Evolutionary conservation across 2,113 vertebrate genomes (phyloP), one percentile per base, ranked within the genome.

Genomic region (Ivindomyrus marchei): DNA sequence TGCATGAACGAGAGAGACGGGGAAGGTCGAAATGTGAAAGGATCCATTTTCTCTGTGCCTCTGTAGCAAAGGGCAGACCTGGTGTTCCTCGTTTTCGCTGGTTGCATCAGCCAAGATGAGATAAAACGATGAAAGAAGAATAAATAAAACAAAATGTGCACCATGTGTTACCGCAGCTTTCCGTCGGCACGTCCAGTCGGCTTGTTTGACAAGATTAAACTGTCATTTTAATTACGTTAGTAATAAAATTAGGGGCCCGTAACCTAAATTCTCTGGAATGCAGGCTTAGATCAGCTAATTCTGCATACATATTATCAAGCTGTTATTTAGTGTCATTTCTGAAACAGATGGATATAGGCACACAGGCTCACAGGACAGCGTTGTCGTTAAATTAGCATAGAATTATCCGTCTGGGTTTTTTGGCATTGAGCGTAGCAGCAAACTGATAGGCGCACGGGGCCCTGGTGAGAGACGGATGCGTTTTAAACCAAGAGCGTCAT

Each of bases 171-270:
- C 83, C 9, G 74, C 74, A 42, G 74, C 74, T 80, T 80, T 42
- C 39, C 21, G 5, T 85, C 39, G 19, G 42, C 45, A 27, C 42
- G 24, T 47, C 39, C 17, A 85, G 83, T 17, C 45, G 2, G 83
- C 53, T 84, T 58, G 90, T 91, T 91, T 91, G 92, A 91, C 92
- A 92, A 92, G 90, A 90, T 94, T 89, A 85, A 92, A 93, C 92
- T 93, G 93, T 95, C 93, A 94, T 92, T 93, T 91, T 90, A 90
- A 96, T 95, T 94, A 95, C 94, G 95, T 95, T 93, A 93, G 94
- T 95, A 94, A 95, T 91, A 91, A 92, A 91, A 92, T 87, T 83
- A 91, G 92, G 88, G 89, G 89, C 80, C 90, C 91, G 47, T 85
- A 91, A 92, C 94, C 90, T 91, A 92, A 91, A 93, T 92, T 92